These are phyloP conservation scores for Drosophila ercepeae DNA, from an alignment of 1,140 invertebrate species.

Conservation along the genomic window DNA sequence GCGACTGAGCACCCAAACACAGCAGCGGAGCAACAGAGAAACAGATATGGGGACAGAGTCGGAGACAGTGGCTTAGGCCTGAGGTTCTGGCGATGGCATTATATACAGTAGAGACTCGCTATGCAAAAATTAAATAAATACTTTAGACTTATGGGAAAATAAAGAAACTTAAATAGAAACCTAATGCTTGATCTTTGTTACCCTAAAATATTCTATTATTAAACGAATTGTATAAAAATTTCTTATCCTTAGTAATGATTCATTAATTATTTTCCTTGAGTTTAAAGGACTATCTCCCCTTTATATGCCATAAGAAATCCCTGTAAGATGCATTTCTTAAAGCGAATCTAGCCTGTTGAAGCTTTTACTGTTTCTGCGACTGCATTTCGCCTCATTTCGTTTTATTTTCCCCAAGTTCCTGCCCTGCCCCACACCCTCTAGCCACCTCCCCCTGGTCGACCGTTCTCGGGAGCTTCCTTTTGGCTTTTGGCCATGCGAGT, in stretches of 20 bases:
- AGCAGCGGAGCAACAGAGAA: slow-evolving; percentile 37
- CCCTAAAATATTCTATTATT: no score
- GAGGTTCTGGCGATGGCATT: slow-evolving; percentile 30
- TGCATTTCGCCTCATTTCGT: slow-evolving; percentile 71
- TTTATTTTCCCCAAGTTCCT: slow-evolving; percentile 52
- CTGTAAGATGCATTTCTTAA: background rate
- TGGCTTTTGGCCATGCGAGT: slow-evolving; percentile 2
- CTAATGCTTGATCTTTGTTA: no score
- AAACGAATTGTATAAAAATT: no score
- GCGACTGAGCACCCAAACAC: slow-evolving; percentile 43
- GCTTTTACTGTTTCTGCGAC: slow-evolving; percentile 32
- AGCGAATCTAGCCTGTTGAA: slow-evolving; percentile 8
- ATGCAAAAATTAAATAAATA: no score
- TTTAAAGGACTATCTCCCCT: background rate
- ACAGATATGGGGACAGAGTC: slow-evolving; percentile 19
- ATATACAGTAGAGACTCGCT: slow-evolving; percentile 18
- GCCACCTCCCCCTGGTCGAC: background rate
- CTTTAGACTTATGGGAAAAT: no score
- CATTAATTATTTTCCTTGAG: no score
- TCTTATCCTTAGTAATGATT: no score
- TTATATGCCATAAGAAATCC: no score
- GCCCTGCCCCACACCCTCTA: background rate
- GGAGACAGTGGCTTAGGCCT: background rate
- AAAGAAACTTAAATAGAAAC: no score
- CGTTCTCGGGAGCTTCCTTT: slow-evolving; percentile 25